phyloP scores from a whole-genome alignment of 1,140 invertebrate species.

The Lysiphlebus fabarum region DNA sequence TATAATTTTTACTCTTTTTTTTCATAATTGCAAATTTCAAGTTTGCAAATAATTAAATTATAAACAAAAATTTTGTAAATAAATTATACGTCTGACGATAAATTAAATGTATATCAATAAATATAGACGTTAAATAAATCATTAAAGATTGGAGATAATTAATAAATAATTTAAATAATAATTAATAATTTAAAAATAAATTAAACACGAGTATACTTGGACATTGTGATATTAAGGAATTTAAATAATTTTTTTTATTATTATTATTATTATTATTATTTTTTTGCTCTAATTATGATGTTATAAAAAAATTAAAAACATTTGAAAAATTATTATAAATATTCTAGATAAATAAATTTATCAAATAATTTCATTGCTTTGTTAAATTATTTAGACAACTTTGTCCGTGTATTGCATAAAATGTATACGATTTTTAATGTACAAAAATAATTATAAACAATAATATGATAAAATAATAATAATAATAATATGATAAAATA shows the following conservation, averaged over 20 bases:
- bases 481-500: no score
- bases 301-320: slow-evolving; percentile 3
- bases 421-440: slow-evolving; percentile 57
- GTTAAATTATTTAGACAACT: slow-evolving; percentile 43
- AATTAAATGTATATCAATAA: slow-evolving; percentile 19
- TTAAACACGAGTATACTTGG: slow-evolving; percentile 43
- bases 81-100: slow-evolving; percentile 39
- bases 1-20: no score
- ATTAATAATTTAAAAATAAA: background rate
- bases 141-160: slow-evolving; percentile 12
- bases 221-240: slow-evolving; percentile 46
- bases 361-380: slow-evolving; percentile 25
- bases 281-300: background rate
- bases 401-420: slow-evolving; percentile 53
- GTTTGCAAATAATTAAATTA: background rate
- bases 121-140: slow-evolving; percentile 21
- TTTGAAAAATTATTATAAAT: slow-evolving; percentile 33
- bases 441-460: slow-evolving; percentile 36
- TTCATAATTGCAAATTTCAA: no score
- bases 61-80: slow-evolving; percentile 48
- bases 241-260: slow-evolving; percentile 28
- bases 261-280: no score
- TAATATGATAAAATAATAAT: background rate
- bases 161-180: slow-evolving; percentile 12
- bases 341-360: slow-evolving; percentile 56